Percentiles rank a stretch among this genome's conserved stretches.
These are phyloP conservation scores for Ctenosaura bakeri DNA, from an alignment of 2,797 vertebrate genomes.

Conservation along the genomic window DNA sequence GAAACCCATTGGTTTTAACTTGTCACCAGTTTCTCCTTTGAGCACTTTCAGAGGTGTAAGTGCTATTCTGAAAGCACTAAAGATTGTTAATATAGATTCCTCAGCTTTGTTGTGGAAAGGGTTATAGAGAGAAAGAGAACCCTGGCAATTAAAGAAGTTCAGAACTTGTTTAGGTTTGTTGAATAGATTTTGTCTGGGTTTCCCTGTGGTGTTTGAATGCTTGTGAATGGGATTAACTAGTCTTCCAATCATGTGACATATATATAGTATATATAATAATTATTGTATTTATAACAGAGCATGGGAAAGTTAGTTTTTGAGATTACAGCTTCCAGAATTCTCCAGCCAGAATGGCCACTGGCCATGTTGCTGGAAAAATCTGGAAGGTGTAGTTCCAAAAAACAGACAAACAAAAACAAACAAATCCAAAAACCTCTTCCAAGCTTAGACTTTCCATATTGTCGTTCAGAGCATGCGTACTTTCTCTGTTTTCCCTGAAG, in stretches of 20 bases:
- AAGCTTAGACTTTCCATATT: too few relatives aligned
- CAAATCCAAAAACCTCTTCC: too few relatives aligned
- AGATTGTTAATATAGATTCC: not conserved
- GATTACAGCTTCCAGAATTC: not conserved
- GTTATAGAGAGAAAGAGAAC: not conserved
- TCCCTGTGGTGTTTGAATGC: not conserved
- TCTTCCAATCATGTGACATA: not conserved
- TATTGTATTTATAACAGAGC: not conserved
- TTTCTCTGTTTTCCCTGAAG: too few relatives aligned
- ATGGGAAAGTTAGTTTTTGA: not conserved
- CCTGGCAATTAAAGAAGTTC: not conserved
- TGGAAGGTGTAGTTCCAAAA: not conserved
- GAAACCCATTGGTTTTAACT: not conserved
- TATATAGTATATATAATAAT: constrained; percentile 8
- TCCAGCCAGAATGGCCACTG: not conserved
- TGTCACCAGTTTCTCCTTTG: not conserved
- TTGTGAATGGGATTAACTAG: not conserved
- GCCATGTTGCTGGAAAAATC: not conserved
- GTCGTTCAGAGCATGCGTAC: too few relatives aligned
- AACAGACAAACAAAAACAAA: not conserved
- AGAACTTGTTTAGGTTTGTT: not conserved
- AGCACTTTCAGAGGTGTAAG: not conserved
- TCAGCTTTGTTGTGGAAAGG: too few relatives aligned
- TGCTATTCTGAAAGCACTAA: not conserved
- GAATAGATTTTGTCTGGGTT: not conserved